Conservation (phyloP, 2,888 invertebrate species). For the Sturmia bella region DNA sequence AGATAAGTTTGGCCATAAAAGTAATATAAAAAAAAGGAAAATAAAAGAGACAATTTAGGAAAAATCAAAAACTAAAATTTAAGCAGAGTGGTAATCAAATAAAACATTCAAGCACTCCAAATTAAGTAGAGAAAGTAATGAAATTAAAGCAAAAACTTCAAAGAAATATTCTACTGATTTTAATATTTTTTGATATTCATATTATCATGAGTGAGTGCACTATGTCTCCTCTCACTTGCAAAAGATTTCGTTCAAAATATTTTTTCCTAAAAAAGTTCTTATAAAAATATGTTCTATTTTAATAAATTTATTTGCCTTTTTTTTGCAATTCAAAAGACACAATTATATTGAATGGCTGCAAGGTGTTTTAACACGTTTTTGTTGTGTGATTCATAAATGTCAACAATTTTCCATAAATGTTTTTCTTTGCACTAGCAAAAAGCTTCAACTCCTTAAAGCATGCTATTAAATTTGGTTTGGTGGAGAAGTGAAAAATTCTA, state of each 20-base stretch:
- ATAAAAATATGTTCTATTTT: not conserved
- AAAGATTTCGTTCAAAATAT: too few species aligned
- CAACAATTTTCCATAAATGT: conserved; percentile 30
- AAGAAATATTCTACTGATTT: too few species aligned
- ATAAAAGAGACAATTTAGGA: not conserved
- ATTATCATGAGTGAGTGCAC: too few species aligned
- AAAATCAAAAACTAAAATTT: too few species aligned
- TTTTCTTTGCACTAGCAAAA: not conserved
- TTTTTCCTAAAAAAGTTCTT: too few species aligned
- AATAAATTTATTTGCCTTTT: conserved; percentile 1
- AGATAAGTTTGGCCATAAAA: conserved; percentile 3
- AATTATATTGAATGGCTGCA: conserved; percentile 17
- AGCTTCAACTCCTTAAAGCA: conserved; percentile 68
- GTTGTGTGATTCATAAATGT: conserved; percentile 53
- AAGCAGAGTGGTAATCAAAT: too few species aligned
- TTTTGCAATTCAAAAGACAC: not conserved
- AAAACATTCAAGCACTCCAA: too few species aligned
- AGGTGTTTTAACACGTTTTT: conserved; percentile 43
- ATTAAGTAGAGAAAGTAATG: too few species aligned
- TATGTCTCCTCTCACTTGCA: too few species aligned
- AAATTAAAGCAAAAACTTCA: too few species aligned
- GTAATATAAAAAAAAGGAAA: not conserved
- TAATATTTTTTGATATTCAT: too few species aligned
- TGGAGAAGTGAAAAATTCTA: not conserved
- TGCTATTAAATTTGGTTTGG: conserved; percentile 70